Conservation (phyloP, 2,113 vertebrate genomes). For the Mirounga angustirostris region DNA sequence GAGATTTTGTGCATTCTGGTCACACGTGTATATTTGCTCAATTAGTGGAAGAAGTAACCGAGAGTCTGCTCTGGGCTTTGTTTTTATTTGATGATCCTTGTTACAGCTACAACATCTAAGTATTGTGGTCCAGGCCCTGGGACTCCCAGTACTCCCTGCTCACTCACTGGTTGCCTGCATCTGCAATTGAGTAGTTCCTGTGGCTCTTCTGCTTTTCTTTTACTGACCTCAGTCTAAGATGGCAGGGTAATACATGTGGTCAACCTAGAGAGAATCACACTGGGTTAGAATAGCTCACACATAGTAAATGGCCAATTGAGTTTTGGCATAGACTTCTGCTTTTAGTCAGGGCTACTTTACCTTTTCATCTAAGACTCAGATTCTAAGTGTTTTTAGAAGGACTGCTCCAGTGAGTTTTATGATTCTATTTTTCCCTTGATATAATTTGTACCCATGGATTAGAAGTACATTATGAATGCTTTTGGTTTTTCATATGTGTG, state of each 20-base stretch:
- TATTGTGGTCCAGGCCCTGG: background rate
- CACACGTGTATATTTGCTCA: background rate
- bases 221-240: constrained; percentile 4
- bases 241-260: background rate
- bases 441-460: constrained; percentile 21
- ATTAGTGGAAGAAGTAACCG: background rate
- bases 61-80: background rate
- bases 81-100: background rate
- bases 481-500: constrained; percentile 32
- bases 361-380: constrained; percentile 34
- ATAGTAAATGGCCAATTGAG: background rate
- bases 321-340: constrained; percentile 18
- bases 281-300: background rate
- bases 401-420: constrained; percentile 23
- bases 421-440: constrained; percentile 21
- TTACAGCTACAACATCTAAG: background rate
- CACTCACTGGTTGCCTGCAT: constrained; percentile 84
- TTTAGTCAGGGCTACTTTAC: constrained; percentile 31
- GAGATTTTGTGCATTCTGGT: background rate
- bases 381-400: constrained; percentile 28
- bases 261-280: background rate
- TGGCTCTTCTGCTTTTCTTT: constrained; percentile 11
- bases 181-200: constrained; percentile 78
- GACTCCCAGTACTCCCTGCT: background rate
- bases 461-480: constrained; percentile 47